Conservation (phyloP, 2,797 vertebrate genomes). For the Phrynocephalus vlangalii region DNA sequence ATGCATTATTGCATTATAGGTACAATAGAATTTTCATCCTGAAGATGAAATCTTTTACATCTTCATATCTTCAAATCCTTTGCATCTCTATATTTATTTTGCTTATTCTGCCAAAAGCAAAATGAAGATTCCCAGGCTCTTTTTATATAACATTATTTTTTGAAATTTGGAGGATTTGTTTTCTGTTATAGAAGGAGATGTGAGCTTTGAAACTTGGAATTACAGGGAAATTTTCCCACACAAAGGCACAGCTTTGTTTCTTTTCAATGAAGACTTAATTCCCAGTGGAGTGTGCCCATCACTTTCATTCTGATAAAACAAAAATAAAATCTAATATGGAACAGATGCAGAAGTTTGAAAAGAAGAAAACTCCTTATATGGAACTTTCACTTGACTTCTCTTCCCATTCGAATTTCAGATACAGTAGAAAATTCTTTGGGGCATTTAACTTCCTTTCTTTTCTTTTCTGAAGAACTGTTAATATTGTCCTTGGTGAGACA, state of each 20-base stretch:
- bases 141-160: background rate
- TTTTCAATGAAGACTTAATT: background rate
- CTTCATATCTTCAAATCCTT: background rate
- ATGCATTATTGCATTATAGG: background rate
- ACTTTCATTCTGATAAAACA: background rate
- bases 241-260: background rate
- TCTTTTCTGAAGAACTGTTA: no score
- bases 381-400: no score
- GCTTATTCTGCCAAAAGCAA: background rate
- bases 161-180: background rate
- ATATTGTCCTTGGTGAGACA: no score
- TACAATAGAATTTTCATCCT: background rate
- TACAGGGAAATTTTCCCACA: background rate
- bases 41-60: no score
- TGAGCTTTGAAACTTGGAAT: background rate
- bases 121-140: background rate
- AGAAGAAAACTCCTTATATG: background rate
- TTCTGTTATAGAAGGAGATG: background rate
- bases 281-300: background rate
- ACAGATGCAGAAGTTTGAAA: background rate
- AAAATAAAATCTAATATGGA: background rate
- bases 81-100: background rate
- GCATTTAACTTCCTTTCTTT: no score
- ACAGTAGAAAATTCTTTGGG: no score
- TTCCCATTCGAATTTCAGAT: no score